A percentile compares a stretch with the other conserved stretches of the same genome.
Evolutionary conservation across 2,797 vertebrate species (phyloP).

Genomic region (Balearica regulorum): DNA sequence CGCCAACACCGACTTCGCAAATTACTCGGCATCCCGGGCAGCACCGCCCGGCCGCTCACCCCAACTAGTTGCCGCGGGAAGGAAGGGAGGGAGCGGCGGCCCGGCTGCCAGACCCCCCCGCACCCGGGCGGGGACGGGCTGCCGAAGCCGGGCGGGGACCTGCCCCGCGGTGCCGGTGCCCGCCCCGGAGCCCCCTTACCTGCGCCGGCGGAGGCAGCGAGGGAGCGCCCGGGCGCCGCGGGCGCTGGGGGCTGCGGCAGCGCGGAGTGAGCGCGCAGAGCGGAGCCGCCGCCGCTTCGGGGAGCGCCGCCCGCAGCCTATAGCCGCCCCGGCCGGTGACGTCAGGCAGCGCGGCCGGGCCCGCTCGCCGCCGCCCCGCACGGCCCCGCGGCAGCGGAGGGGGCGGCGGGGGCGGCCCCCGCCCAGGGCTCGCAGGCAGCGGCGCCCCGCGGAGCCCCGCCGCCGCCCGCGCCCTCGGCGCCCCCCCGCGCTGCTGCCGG

Average conservation of each 20-base stretch:
- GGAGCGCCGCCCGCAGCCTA: slow-evolving; percentile 72
- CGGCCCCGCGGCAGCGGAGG: neutral
- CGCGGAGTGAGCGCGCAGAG: slow-evolving; percentile 57
- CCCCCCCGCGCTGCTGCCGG: neutral
- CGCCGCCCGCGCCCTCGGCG: neutral
- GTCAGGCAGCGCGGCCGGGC: slow-evolving; percentile 67
- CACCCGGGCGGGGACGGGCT: neutral
- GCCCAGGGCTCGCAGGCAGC: neutral
- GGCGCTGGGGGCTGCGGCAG: slow-evolving; percentile 67
- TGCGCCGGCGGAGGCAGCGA: slow-evolving; percentile 42
- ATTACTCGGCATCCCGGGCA: neutral
- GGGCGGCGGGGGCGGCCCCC: neutral
- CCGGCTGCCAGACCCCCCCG: neutral
- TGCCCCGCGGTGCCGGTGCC: neutral
- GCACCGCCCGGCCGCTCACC: neutral
- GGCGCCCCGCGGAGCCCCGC: too few relatives aligned
- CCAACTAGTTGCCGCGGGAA: neutral
- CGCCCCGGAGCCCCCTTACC: neutral
- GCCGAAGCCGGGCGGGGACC: neutral
- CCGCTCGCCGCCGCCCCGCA: slow-evolving; percentile 19
- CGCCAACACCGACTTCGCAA: neutral
- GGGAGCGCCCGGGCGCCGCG: slow-evolving; percentile 57
- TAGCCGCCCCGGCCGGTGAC: slow-evolving; percentile 75
- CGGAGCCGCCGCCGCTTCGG: slow-evolving; percentile 54
- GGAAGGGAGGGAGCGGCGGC: too few relatives aligned